Evolutionary conservation across 2,888 invertebrate species (phyloP).

Genomic region (Stenotaenia linearis): DNA sequence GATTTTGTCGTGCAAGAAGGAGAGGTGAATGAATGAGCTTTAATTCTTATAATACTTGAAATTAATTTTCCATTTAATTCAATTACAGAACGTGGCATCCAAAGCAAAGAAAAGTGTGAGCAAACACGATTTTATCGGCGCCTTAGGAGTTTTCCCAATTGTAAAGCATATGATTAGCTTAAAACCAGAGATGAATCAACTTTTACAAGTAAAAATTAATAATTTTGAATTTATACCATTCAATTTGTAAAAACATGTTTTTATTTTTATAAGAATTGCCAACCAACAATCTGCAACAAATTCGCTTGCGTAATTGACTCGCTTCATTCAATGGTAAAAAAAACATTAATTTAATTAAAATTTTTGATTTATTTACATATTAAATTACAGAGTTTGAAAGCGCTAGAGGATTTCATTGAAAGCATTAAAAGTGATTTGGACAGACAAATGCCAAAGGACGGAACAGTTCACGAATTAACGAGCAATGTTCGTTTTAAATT

Average conservation of each 20-base stretch:
- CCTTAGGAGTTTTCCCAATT: conserved; percentile 74
- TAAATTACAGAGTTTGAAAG: conserved; percentile 68
- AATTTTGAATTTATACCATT: not conserved
- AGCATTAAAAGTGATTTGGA: conserved; percentile 64
- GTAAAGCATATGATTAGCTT: conserved; percentile 68
- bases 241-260: not conserved
- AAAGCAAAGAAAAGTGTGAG: conserved; percentile 69
- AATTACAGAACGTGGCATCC: conserved; percentile 60
- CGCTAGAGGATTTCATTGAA: conserved; percentile 87
- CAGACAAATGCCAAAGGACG: conserved; percentile 82
- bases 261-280: conserved; percentile 29
- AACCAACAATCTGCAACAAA: conserved; percentile 49
- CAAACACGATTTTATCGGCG: conserved; percentile 71
- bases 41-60: no score
- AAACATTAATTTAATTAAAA: not conserved
- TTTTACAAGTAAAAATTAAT: conserved; percentile 54
- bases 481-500: conserved; percentile 76
- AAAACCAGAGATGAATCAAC: conserved; percentile 73
- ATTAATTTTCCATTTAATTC: conserved; percentile 30
- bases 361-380: not conserved
- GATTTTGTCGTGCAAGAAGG: conserved; percentile 79
- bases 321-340: conserved; percentile 64
- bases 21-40: no score
- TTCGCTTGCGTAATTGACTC: conserved; percentile 67
- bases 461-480: conserved; percentile 94